phyloP scores from a whole-genome alignment of 2,113 vertebrate genomes.

The Erythrocebus patas region DNA sequence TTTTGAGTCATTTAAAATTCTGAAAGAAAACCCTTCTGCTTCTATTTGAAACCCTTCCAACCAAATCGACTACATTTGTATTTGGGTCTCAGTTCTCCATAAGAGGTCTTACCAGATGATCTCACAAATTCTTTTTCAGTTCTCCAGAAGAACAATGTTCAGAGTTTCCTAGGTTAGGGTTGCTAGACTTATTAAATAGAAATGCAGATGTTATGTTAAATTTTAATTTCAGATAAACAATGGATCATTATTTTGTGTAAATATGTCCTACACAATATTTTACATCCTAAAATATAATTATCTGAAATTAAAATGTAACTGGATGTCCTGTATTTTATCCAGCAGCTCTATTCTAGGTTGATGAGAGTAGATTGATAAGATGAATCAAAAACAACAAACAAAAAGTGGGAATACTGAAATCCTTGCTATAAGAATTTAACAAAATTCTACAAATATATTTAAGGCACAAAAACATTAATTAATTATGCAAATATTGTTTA shows the following conservation, averaged over 20 bases:
- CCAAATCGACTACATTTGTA: not conserved
- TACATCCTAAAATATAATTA: not conserved
- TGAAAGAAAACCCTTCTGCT: not conserved
- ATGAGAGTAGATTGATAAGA: not conserved
- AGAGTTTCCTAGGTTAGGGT: not conserved
- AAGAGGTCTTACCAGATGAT: not conserved
- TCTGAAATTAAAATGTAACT: not conserved
- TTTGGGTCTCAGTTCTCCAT: not conserved
- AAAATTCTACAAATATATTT: not conserved
- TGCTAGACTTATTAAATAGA: not conserved
- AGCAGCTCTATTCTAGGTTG: not conserved
- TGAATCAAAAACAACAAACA: not conserved
- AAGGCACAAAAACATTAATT: not conserved
- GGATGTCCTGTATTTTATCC: not conserved
- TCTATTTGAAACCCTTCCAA: not conserved
- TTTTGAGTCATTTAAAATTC: constrained; percentile 3
- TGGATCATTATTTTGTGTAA: not conserved
- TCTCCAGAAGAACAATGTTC: not conserved
- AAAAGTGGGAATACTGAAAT: not conserved
- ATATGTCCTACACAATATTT: not conserved
- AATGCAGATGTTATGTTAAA: not conserved
- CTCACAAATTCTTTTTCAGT: not conserved
- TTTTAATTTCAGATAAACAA: constrained; percentile 13
- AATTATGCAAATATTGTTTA: not conserved
- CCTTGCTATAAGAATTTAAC: not conserved